These are phyloP conservation scores for Stichopus horrens DNA, from an alignment of 53 echinoderm and acorn worm genomes.

Conservation along the genomic window DNA sequence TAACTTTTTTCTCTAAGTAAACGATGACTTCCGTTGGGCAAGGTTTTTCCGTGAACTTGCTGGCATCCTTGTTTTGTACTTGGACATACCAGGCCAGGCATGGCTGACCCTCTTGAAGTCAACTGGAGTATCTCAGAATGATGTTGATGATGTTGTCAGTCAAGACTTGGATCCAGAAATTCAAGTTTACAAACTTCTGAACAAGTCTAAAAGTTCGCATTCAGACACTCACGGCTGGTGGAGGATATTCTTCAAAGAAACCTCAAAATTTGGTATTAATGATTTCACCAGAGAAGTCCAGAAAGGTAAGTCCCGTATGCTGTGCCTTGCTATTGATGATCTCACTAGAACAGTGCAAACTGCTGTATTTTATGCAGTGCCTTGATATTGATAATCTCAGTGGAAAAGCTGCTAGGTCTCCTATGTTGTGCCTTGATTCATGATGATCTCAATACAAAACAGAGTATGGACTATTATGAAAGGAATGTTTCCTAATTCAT, in stretches of 20 bases:
- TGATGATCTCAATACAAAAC: too few relatives aligned
- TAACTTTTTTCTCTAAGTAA: not conserved
- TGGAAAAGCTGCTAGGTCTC: too few relatives aligned
- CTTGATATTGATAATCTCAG: too few relatives aligned
- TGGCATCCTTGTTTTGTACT: slow-evolving; percentile 24
- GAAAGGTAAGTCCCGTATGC: slow-evolving; percentile 7
- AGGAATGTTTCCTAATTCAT: too few relatives aligned
- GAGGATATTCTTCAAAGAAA: not conserved
- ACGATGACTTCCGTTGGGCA: slow-evolving; percentile 35
- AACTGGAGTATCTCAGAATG: slow-evolving; percentile 23
- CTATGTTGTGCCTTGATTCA: too few relatives aligned
- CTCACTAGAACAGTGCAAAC: too few relatives aligned
- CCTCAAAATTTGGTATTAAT: not conserved
- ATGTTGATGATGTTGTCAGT: slow-evolving; percentile 29
- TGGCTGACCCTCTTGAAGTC: slow-evolving; percentile 21
- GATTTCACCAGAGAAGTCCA: not conserved
- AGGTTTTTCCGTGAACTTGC: slow-evolving; percentile 40
- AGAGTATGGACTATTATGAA: too few relatives aligned
- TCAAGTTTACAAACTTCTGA: slow-evolving; percentile 37
- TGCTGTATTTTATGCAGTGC: too few relatives aligned
- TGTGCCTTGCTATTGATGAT: too few relatives aligned
- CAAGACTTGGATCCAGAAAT: slow-evolving; percentile 43
- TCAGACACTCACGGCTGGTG: slow-evolving; percentile 6
- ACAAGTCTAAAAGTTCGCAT: not conserved
- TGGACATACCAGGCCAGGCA: slow-evolving; percentile 21